These are phyloP conservation scores for Daphoenositta chrysoptera DNA, from an alignment of 2,113 vertebrate species.

Conservation along the genomic window DNA sequence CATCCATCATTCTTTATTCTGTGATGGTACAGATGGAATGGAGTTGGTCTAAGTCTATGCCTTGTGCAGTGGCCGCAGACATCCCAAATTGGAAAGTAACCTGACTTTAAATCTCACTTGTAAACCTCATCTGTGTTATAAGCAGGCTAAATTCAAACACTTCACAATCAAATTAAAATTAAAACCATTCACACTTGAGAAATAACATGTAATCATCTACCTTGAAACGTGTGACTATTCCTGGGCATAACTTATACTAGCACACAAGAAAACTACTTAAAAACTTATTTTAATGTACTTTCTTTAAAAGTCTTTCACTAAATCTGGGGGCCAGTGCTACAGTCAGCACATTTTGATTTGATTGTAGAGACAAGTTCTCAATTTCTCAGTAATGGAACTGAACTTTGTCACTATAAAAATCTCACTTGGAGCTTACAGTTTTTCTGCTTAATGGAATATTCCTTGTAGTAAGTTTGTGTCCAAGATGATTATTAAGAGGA, in stretches of 20 bases:
- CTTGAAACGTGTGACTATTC: not conserved
- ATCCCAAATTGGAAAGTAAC: not conserved
- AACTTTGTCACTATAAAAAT: not conserved
- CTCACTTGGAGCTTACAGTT: not conserved
- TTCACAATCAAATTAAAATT: not conserved
- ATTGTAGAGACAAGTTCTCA: not conserved
- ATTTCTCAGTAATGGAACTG: not conserved
- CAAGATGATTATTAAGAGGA: not conserved
- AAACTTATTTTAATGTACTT: not conserved
- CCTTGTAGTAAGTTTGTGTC: not conserved
- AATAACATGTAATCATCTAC: accelerated
- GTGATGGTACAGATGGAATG: not conserved
- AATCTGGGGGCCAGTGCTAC: not conserved
- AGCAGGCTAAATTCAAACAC: not conserved
- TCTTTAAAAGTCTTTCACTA: not conserved
- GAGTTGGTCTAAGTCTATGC: not conserved
- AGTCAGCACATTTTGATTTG: not conserved
- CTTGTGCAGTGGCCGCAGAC: accelerated
- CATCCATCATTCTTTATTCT: not conserved
- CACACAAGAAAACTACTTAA: not conserved
- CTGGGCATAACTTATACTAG: not conserved
- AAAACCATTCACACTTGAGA: not conserved
- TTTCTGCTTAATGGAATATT: not conserved
- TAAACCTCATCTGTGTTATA: not conserved
- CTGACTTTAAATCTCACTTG: not conserved